Evolutionary conservation across 1,140 invertebrate genomes (phyloP).

Genomic region (Nasonia vitripennis): DNA sequence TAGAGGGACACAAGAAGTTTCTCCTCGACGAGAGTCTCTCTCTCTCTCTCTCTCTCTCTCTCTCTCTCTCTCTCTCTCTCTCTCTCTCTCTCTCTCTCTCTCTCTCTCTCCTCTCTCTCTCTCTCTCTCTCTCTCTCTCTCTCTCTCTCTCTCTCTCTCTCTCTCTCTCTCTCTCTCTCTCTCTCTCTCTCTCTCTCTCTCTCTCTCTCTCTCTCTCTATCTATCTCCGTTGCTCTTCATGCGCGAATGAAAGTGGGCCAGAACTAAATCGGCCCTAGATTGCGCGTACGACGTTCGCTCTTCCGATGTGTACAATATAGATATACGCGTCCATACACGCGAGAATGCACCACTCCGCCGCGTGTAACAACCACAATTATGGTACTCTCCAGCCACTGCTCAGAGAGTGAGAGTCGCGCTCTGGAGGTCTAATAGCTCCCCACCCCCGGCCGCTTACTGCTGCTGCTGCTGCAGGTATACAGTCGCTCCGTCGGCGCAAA

Average conservation of each 20-base stretch:
- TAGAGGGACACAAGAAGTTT: no score
- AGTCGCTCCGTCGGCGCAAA: conserved; percentile 3
- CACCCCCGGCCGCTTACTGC: not conserved
- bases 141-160: not conserved
- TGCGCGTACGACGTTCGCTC: not conserved
- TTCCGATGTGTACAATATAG: conserved; percentile 11
- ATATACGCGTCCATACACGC: not conserved
- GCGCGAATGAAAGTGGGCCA: conserved; percentile 36
- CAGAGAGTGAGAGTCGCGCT: not conserved
- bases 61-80: not conserved
- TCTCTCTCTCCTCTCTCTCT: not conserved
- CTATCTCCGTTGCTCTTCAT: not conserved
- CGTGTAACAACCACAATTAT: conserved; percentile 6
- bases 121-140: not conserved
- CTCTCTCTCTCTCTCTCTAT: not conserved
- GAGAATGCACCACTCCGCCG: not conserved
- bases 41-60: not conserved
- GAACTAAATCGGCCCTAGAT: conserved; percentile 47
- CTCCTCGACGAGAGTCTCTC: not conserved
- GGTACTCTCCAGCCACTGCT: not conserved
- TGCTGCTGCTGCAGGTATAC: not conserved
- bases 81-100: not conserved
- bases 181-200: not conserved
- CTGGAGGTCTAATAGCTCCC: conserved; percentile 8
- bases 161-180: not conserved